phyloP scores from a whole-genome alignment of 2,113 vertebrate genomes.

The Phodopus roborovskii region DNA sequence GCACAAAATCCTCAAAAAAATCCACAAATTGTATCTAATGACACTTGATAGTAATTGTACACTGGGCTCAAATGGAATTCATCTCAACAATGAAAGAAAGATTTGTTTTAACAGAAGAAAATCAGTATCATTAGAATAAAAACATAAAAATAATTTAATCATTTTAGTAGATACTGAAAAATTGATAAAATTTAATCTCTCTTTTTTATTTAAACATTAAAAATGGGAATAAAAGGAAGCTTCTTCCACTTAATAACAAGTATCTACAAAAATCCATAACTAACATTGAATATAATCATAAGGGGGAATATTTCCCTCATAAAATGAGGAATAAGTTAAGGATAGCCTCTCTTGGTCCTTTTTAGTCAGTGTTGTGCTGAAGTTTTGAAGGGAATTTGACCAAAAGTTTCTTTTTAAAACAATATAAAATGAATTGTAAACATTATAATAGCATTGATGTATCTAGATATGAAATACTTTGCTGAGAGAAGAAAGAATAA shows the following conservation, averaged over 20 bases:
- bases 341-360: not conserved
- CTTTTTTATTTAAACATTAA: not conserved
- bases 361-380: constrained; percentile 1
- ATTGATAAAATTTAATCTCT: not conserved
- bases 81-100: not conserved
- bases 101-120: constrained; percentile 44
- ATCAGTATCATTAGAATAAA: constrained; percentile 22
- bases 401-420: not conserved
- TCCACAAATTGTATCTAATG: not conserved
- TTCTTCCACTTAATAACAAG: not conserved
- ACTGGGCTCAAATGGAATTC: not conserved
- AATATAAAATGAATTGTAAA: not conserved
- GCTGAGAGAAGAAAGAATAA: not conserved
- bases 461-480: not conserved
- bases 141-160: not conserved
- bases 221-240: constrained; percentile 2
- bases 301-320: not conserved
- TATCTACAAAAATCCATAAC: not conserved
- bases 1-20: not conserved
- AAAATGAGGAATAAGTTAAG: not conserved
- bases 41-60: not conserved
- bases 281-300: not conserved
- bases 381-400: not conserved
- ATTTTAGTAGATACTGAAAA: not conserved
- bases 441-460: not conserved